Percentiles rank a stretch among this genome's conserved stretches.
phyloP scores from a whole-genome alignment of 1,140 invertebrate species.

The Mya arenaria region DNA sequence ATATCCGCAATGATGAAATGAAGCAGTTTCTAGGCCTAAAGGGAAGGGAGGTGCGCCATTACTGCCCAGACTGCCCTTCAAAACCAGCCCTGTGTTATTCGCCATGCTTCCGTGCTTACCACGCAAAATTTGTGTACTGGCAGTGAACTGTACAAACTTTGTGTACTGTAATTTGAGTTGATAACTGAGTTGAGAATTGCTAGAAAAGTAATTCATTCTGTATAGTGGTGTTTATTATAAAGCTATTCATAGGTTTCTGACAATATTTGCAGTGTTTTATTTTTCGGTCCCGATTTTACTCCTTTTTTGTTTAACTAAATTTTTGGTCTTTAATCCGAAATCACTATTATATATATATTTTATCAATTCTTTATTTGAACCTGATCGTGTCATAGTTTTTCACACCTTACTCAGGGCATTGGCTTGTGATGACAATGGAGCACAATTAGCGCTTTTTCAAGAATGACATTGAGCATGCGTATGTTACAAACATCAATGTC shows the following conservation, averaged over 20 bases:
- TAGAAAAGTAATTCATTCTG: constrained; percentile 22
- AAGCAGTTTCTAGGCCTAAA: constrained; percentile 21
- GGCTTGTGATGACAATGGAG: too few relatives aligned
- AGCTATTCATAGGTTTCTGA: constrained; percentile 17
- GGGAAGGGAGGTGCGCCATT: constrained; percentile 12
- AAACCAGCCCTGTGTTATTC: constrained; percentile 24
- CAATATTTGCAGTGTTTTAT: constrained; percentile 9
- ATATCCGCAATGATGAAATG: constrained; percentile 30
- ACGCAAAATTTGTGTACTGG: constrained; percentile 6
- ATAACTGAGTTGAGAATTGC: constrained; percentile 26
- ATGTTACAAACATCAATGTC: too few relatives aligned
- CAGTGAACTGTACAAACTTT: constrained; percentile 19
- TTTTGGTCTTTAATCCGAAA: too few relatives aligned
- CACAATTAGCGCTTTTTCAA: too few relatives aligned
- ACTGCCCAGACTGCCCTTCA: constrained; percentile 21
- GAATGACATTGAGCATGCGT: too few relatives aligned
- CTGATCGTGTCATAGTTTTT: too few relatives aligned
- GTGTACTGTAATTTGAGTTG: constrained; percentile 23
- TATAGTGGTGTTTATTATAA: constrained; percentile 9
- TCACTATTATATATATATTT: too few relatives aligned
- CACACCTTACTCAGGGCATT: too few relatives aligned
- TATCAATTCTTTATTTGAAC: too few relatives aligned
- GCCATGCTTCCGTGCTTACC: constrained; percentile 18
- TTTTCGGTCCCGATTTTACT: not conserved
- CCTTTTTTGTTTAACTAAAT: too few relatives aligned